Percentiles rank a stretch among this genome's conserved stretches.
Conservation (phyloP, 1,140 invertebrate genomes). For the Hermetia illucens region DNA sequence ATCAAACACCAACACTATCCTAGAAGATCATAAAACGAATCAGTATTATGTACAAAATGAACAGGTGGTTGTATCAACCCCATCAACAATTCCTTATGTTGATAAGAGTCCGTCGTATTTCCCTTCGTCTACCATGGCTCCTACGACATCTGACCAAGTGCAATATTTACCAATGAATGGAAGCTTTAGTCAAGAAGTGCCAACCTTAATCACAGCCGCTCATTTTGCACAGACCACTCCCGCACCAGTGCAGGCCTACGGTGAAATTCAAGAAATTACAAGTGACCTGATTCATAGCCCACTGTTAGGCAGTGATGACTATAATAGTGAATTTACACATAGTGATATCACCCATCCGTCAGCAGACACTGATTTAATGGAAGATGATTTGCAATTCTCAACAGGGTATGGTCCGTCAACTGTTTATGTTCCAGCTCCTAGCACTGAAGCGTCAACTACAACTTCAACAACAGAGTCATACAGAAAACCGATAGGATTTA, state of each 20-base stretch:
- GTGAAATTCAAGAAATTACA: background rate
- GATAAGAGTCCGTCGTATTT: background rate
- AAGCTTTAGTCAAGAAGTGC: slow-evolving; percentile 3
- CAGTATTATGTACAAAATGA: slow-evolving; percentile 11
- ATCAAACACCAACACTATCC: slow-evolving; percentile 20
- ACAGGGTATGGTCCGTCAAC: slow-evolving; percentile 26
- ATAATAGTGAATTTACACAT: slow-evolving; percentile 24
- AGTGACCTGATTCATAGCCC: background rate
- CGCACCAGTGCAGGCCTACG: background rate
- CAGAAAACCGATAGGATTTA: too few species aligned
- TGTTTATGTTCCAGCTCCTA: slow-evolving; percentile 17
- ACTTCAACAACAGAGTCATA: slow-evolving; percentile 2
- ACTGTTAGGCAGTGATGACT: too few species aligned
- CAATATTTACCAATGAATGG: too few species aligned
- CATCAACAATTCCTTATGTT: background rate
- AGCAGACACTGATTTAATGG: slow-evolving; percentile 25
- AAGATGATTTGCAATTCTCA: slow-evolving; percentile 26
- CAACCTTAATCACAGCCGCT: slow-evolving; percentile 1
- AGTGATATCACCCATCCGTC: slow-evolving; percentile 29
- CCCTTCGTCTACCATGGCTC: too few species aligned
- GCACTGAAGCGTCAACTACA: background rate
- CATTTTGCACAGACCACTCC: background rate
- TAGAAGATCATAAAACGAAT: background rate
- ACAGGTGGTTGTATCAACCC: background rate
- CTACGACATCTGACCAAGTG: too few species aligned